Conservation (phyloP, 2,888 invertebrate genomes). For the Tholera decimalis region DNA sequence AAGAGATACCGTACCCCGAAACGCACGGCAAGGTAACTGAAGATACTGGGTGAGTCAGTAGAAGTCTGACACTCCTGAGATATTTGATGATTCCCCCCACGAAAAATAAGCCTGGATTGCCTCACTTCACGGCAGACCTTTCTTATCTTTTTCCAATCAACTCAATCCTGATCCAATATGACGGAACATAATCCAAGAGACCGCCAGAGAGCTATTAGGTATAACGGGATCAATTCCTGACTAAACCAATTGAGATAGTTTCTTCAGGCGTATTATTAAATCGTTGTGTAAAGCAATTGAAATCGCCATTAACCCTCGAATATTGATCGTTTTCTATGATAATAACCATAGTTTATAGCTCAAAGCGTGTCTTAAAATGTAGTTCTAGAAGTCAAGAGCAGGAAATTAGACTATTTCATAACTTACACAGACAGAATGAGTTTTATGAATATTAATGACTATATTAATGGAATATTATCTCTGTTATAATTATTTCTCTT, state of each 20-base stretch:
- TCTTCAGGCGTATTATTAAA: conserved; percentile 16
- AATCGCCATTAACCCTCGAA: conserved; percentile 27
- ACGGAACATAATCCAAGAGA: background rate
- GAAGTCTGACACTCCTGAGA: no score
- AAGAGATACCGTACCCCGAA: no score
- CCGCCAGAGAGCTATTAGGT: background rate
- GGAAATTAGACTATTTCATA: conserved; percentile 36
- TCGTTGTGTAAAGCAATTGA: conserved; percentile 24
- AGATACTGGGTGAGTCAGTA: no score
- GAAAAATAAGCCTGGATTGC: no score
- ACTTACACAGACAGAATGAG: conserved; percentile 7
- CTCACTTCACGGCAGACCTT: background rate
- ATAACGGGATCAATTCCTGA: background rate
- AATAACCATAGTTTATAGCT: conserved; percentile 37
- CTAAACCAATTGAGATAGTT: conserved; percentile 28
- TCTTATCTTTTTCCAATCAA: background rate
- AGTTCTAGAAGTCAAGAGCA: conserved; percentile 39
- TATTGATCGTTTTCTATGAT: conserved; percentile 15
- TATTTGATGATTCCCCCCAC: no score
- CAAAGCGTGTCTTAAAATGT: conserved; percentile 5
- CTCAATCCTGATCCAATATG: background rate
- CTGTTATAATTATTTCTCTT: background rate
- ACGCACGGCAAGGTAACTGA: no score
- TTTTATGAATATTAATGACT: background rate
- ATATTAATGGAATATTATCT: conserved; percentile 8